A percentile compares a stretch with the other conserved stretches of the same genome.
phyloP scores from a whole-genome alignment of 1,140 invertebrate species.

The Ostrea denselamellosa region DNA sequence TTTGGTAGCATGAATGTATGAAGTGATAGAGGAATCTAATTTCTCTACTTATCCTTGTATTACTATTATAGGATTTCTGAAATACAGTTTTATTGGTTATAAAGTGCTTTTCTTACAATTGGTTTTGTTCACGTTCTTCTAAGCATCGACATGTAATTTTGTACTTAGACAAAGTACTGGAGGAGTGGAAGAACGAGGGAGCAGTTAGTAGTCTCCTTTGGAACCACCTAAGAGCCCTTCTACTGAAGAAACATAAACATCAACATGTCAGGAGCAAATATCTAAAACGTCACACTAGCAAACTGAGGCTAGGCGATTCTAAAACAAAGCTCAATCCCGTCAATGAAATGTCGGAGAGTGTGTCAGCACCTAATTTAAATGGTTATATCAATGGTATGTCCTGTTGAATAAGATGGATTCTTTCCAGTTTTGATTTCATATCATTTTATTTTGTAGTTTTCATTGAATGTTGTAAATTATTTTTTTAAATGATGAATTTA shows the following conservation, averaged over 20 bases:
- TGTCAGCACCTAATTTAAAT: background rate
- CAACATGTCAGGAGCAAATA: constrained; percentile 61
- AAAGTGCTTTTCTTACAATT: background rate
- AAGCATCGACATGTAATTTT: background rate
- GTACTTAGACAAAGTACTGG: constrained; percentile 57
- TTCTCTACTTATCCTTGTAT: too few species aligned
- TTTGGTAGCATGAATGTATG: too few species aligned
- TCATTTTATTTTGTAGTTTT: background rate
- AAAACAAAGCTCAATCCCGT: constrained; percentile 10
- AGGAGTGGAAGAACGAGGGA: constrained; percentile 58
- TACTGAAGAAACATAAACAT: constrained; percentile 63
- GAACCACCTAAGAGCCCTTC: constrained; percentile 60
- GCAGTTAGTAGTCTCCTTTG: constrained; percentile 58
- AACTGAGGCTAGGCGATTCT: constrained; percentile 28
- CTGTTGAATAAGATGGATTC: too few species aligned
- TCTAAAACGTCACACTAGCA: constrained; percentile 47
- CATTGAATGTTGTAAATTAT: background rate
- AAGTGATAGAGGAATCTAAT: too few species aligned
- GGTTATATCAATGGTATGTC: background rate
- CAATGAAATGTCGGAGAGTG: background rate
- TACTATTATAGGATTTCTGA: background rate
- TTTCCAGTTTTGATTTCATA: background rate
- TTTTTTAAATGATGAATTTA: too few species aligned
- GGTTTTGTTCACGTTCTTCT: background rate
- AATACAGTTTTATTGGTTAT: background rate